A percentile compares a stretch with the other conserved stretches of the same genome.
phyloP scores from a whole-genome alignment of 2,797 vertebrate species.

The Thripadectes ignobilis region DNA sequence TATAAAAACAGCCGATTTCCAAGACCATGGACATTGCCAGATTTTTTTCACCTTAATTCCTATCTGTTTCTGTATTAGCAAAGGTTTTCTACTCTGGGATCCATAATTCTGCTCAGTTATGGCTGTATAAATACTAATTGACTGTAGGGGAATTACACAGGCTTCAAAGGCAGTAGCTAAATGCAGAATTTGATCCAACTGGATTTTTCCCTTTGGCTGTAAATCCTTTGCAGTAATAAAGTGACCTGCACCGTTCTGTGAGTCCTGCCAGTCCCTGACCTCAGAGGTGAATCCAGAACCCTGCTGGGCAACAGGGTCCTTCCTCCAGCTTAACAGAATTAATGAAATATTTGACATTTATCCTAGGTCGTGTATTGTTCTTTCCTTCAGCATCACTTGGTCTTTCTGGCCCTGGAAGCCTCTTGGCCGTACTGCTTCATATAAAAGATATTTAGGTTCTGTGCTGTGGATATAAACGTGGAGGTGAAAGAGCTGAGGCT shows the following conservation, averaged over 20 bases:
- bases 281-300: background rate
- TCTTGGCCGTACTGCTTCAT: background rate
- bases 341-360: background rate
- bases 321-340: background rate
- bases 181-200: constrained; percentile 4
- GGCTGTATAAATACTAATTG: constrained; percentile 15
- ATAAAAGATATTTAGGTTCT: background rate
- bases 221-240: background rate
- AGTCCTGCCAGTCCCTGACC: background rate
- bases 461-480: background rate
- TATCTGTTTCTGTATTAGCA: background rate
- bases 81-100: constrained; percentile 3
- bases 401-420: background rate
- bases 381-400: background rate
- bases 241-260: background rate
- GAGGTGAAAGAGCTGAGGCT: background rate
- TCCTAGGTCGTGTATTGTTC: background rate
- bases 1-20: background rate
- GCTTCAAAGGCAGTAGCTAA: background rate
- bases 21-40: background rate
- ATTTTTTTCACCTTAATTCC: constrained; percentile 6
- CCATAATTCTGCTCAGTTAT: constrained; percentile 2
- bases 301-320: background rate
- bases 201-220: background rate
- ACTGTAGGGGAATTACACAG: background rate